Evolutionary conservation across 2,888 invertebrate genomes (phyloP).

Genomic region (Choristoneura rosaceana): DNA sequence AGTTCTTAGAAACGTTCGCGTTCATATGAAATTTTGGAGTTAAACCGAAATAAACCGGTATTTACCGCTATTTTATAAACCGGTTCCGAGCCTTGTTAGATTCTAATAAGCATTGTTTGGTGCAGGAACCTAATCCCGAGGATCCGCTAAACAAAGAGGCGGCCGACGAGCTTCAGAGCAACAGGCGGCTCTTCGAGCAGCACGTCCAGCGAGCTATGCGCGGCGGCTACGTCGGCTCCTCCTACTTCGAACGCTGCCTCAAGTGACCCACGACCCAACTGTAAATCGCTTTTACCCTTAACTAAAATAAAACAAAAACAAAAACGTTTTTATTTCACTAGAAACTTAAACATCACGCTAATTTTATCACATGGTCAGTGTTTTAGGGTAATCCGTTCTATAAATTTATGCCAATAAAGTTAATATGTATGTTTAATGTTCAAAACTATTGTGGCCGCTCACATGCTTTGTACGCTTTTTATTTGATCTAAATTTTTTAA

Average conservation of each 20-base stretch:
- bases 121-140: constrained; percentile 98
- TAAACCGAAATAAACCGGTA: no score
- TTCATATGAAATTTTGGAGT: no score
- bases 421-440: constrained; percentile 29
- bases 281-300: constrained; percentile 61
- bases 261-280: constrained; percentile 87
- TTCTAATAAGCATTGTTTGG: constrained; percentile 17
- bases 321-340: constrained; percentile 35
- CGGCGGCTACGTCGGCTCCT: constrained; percentile 97
- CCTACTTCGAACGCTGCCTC: constrained; percentile 98
- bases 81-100: no score
- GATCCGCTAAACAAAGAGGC: constrained; percentile 99
- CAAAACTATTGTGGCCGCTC: constrained; percentile 6
- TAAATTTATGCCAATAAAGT: constrained; percentile 22
- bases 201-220: constrained; percentile 98
- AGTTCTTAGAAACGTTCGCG: no score
- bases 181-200: constrained; percentile 96
- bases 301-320: constrained; percentile 27
- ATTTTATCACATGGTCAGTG: constrained; percentile 28
- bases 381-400: constrained; percentile 18
- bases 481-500: constrained; percentile 11
- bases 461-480: constrained; percentile 29
- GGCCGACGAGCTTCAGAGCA: constrained; percentile 97
- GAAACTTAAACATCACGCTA: constrained; percentile 34
- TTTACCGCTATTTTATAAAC: no score